phyloP scores from a whole-genome alignment of 2,888 invertebrate species.

The Spodoptera exigua region DNA sequence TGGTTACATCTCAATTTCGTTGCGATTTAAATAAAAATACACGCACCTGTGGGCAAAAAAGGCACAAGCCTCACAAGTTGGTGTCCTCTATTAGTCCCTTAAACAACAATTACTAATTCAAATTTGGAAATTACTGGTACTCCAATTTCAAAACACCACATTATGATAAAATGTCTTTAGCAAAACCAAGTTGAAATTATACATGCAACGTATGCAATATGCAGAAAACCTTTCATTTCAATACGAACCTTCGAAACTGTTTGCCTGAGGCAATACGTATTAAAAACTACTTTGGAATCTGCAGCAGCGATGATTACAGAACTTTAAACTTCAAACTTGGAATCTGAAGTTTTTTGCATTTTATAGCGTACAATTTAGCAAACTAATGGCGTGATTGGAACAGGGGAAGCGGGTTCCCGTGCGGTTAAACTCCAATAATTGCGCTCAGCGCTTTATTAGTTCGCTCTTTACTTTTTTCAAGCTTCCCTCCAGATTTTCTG shows the following conservation, averaged over 20 bases:
- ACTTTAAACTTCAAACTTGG: conserved; percentile 59
- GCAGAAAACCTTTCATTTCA: conserved; percentile 36
- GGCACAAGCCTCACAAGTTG: conserved; percentile 18
- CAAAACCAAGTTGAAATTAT: conserved; percentile 42
- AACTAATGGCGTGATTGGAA: conserved; percentile 76
- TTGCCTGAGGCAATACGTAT: conserved; percentile 56
- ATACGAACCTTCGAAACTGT: conserved; percentile 46
- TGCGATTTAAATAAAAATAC: too few relatives aligned
- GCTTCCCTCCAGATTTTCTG: conserved; percentile 38
- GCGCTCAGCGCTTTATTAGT: conserved; percentile 65
- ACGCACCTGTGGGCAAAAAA: conserved; percentile 7
- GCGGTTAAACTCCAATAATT: conserved; percentile 70
- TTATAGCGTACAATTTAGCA: conserved; percentile 79
- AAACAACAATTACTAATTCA: conserved; percentile 50
- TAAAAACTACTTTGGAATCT: conserved; percentile 59
- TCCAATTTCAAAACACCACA: conserved; percentile 45
- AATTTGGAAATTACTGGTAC: conserved; percentile 41
- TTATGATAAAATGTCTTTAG: conserved; percentile 49
- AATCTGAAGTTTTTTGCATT: conserved; percentile 77
- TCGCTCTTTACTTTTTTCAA: conserved; percentile 57
- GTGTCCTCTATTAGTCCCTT: conserved; percentile 23
- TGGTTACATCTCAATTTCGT: too few relatives aligned
- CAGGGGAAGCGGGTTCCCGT: conserved; percentile 62
- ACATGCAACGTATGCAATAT: conserved; percentile 43
- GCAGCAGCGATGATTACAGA: conserved; percentile 56